Percentiles rank a stretch among this genome's conserved stretches.
Evolutionary conservation across 2,113 vertebrate species (phyloP).

Genomic region (Cynopterus brachyotis): DNA sequence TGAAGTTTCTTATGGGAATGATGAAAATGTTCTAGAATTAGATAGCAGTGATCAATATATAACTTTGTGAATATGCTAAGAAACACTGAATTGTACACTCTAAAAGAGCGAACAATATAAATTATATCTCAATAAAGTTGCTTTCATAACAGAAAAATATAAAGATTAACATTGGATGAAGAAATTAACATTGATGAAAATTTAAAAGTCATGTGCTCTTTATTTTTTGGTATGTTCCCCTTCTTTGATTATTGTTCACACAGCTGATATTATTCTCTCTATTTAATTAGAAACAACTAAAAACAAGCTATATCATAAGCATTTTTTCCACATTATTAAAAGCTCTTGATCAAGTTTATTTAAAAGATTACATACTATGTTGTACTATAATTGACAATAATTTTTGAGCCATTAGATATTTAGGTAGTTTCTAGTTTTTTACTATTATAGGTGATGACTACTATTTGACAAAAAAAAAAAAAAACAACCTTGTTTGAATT

Average conservation of each 20-base stretch:
- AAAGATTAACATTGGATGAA: no score
- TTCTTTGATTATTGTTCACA: neutral
- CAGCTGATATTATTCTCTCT: neutral
- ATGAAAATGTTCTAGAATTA: neutral
- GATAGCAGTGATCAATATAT: neutral
- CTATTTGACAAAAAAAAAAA: neutral
- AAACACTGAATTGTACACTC: neutral
- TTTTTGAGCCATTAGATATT: neutral
- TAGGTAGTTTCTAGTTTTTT: neutral
- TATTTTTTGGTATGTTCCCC: neutral
- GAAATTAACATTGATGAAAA: neutral
- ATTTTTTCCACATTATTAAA: neutral
- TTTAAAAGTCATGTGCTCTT: neutral
- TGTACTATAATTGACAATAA: neutral
- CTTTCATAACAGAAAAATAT: neutral
- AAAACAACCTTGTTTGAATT: neutral
- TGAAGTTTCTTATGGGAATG: neutral
- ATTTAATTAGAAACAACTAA: neutral
- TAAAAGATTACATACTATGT: neutral
- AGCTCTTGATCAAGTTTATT: neutral
- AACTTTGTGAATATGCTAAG: neutral
- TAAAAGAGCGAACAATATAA: neutral
- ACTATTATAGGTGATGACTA: neutral
- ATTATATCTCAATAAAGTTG: neutral
- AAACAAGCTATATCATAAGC: neutral